A percentile compares a stretch with the other conserved stretches of the same genome.
These are phyloP conservation scores for Phrynocephalus vlangalii DNA, from an alignment of 2,797 vertebrate species.

Conservation along the genomic window DNA sequence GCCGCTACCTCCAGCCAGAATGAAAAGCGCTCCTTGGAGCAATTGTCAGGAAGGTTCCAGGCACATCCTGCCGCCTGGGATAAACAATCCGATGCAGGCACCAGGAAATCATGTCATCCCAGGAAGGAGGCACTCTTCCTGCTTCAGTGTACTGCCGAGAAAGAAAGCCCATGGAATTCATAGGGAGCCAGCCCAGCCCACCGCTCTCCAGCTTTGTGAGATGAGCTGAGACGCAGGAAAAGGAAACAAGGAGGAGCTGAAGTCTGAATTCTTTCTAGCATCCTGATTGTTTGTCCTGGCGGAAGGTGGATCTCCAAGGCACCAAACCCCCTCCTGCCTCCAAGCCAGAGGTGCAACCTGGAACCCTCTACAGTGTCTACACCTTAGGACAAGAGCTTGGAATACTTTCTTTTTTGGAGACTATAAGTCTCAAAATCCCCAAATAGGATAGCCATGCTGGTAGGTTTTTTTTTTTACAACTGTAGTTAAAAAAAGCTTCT, in stretches of 20 bases:
- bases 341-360: neutral
- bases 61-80: constrained; percentile 40
- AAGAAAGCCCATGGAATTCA: neutral
- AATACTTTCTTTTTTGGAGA: too few species aligned
- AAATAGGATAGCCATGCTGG: too few species aligned
- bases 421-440: too few species aligned
- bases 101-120: constrained; percentile 49
- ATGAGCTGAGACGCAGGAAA: neutral
- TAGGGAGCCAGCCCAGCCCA: neutral
- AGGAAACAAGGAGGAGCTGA: neutral
- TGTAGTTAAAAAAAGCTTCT: too few species aligned
- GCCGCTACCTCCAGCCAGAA: neutral
- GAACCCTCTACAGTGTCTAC: too few species aligned
- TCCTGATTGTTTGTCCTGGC: neutral
- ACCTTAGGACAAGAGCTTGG: too few species aligned
- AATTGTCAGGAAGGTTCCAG: constrained; percentile 36
- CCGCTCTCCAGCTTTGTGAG: neutral
- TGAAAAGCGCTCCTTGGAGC: neutral
- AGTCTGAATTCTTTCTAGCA: neutral
- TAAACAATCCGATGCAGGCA: constrained; percentile 18
- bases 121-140: constrained; percentile 49
- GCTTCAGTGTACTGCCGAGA: constrained; percentile 10
- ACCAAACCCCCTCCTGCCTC: neutral
- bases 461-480: too few species aligned
- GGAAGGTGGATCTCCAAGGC: neutral